phyloP scores from a whole-genome alignment of 1,140 invertebrate species.

The Drosophila novamexicana region DNA sequence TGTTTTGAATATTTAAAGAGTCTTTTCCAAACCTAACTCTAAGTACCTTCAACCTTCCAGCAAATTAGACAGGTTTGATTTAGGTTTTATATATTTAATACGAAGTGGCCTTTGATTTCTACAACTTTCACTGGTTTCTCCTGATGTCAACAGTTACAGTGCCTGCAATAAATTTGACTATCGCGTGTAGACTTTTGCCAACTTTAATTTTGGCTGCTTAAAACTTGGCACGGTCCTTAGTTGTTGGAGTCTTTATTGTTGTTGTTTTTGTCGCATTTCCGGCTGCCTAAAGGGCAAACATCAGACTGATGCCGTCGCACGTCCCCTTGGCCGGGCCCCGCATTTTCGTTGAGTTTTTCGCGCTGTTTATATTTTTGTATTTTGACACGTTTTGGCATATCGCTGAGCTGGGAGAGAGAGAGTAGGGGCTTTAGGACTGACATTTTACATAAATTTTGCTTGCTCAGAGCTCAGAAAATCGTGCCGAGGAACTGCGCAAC shows the following conservation, averaged over 20 bases:
- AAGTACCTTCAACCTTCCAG: background rate
- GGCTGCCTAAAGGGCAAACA: constrained; percentile 52
- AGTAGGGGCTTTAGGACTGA: constrained; percentile 37
- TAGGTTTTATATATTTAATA: background rate
- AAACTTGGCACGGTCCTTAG: constrained; percentile 15
- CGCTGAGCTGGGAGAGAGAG: constrained; percentile 14
- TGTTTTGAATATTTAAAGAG: too few relatives aligned
- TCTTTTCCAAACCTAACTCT: too few relatives aligned
- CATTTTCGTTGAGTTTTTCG: constrained; percentile 69
- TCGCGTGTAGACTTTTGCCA: constrained; percentile 25
- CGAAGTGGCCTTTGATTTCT: background rate
- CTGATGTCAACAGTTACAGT: background rate
- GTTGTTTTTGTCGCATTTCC: constrained; percentile 50
- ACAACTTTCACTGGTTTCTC: constrained; percentile 15
- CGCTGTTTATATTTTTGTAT: constrained; percentile 79
- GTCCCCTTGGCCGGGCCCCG: constrained; percentile 11
- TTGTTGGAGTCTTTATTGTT: background rate
- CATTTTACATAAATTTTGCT: constrained; percentile 79
- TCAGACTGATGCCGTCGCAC: constrained; percentile 15
- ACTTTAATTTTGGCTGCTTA: constrained; percentile 49
- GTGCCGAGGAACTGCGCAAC: constrained; percentile 52
- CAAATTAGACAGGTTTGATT: background rate
- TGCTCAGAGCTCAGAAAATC: constrained; percentile 60
- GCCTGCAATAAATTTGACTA: constrained; percentile 10
- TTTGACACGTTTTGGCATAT: constrained; percentile 79